Conservation (phyloP, 2,888 invertebrate species). For the Marasmarcha lunaedactyla region DNA sequence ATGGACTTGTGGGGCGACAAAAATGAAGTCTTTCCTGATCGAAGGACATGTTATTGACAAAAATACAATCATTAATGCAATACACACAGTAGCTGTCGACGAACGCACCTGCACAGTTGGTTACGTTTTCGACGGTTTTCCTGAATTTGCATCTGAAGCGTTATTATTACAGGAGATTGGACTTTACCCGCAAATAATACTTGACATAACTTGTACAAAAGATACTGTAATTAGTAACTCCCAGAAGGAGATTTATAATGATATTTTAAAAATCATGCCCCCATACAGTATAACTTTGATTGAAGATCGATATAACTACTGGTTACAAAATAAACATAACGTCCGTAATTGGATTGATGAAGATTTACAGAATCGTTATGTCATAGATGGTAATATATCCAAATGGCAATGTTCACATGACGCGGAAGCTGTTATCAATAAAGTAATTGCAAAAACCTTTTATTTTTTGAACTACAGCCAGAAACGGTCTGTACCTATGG, state of each 20-base stretch:
- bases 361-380: constrained; percentile 65
- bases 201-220: constrained; percentile 56
- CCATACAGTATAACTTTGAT: constrained; percentile 47
- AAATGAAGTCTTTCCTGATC: constrained; percentile 40
- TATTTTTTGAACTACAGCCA: constrained; percentile 59
- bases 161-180: constrained; percentile 54
- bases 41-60: constrained; percentile 48
- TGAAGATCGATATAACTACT: constrained; percentile 44
- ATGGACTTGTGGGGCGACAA: constrained; percentile 59
- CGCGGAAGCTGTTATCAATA: constrained; percentile 37
- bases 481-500: constrained; percentile 54
- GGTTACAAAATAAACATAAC: constrained; percentile 32
- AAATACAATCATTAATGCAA: constrained; percentile 56
- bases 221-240: constrained; percentile 43
- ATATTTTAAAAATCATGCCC: constrained; percentile 35
- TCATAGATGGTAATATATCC: constrained; percentile 56
- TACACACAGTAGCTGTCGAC: constrained; percentile 64
- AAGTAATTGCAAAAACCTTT: constrained; percentile 49
- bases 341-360: constrained; percentile 60
- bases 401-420: constrained; percentile 68
- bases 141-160: constrained; percentile 58
- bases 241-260: constrained; percentile 36
- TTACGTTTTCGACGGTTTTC: constrained; percentile 74
- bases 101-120: constrained; percentile 62
- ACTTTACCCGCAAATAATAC: constrained; percentile 68